Conservation (phyloP, 2,113 vertebrate genomes). For the Poecile atricapillus region DNA sequence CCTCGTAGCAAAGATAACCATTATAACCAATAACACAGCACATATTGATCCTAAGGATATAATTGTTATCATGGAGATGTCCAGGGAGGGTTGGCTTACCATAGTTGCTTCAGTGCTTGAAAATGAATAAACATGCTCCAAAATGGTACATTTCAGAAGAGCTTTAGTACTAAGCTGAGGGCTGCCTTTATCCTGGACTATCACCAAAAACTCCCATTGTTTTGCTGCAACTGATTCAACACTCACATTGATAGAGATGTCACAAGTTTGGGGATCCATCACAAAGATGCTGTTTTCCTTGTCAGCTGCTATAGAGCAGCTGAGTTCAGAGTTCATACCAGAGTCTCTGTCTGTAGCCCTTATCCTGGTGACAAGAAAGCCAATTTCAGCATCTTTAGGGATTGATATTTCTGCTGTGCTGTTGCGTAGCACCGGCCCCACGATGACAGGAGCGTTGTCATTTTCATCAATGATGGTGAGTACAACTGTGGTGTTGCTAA, state of each 20-base stretch:
- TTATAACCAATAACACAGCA: constrained; percentile 86
- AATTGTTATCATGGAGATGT: constrained; percentile 93
- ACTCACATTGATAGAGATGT: constrained; percentile 89
- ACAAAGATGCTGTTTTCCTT: constrained; percentile 87
- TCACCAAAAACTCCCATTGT: constrained; percentile 83
- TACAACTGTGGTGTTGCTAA: constrained; percentile 85
- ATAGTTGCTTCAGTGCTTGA: constrained; percentile 77
- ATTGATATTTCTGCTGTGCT: constrained; percentile 87
- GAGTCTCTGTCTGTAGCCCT: constrained; percentile 89
- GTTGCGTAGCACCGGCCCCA: constrained; percentile 84
- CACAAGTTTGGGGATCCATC: constrained; percentile 88
- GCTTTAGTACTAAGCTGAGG: constrained; percentile 83
- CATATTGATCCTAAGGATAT: constrained; percentile 93
- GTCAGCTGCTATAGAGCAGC: constrained; percentile 84
- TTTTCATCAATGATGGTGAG: constrained; percentile 94
- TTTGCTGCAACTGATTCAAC: constrained; percentile 77
- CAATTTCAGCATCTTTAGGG: constrained; percentile 84
- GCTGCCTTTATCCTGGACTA: constrained; percentile 89
- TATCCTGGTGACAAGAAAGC: constrained; percentile 83
- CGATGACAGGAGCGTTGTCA: constrained; percentile 88
- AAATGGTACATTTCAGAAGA: constrained; percentile 79
- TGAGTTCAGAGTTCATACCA: constrained; percentile 90
- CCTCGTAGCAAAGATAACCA: constrained; percentile 93
- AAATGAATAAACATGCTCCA: constrained; percentile 80
- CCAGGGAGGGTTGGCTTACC: constrained; percentile 78